phyloP scores from a whole-genome alignment of 2,797 vertebrate genomes.

The Phaenicophaeus curvirostris region DNA sequence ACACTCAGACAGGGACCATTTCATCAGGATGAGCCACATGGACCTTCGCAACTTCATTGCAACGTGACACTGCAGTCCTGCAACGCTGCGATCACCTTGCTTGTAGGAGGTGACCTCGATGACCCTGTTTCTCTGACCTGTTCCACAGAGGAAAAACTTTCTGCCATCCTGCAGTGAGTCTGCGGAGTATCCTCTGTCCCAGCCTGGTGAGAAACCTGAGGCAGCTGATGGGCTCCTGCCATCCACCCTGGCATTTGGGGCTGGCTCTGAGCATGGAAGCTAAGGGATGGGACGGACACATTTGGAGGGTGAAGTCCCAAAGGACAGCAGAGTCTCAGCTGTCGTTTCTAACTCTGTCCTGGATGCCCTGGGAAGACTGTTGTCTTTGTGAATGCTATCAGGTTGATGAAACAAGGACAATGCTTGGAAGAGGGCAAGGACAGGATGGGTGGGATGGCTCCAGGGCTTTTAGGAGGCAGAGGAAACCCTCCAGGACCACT shows the following conservation, averaged over 20 bases:
- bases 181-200: neutral
- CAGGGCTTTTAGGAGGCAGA: neutral
- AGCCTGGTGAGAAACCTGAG: neutral
- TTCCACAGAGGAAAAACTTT: neutral
- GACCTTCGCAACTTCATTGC: neutral
- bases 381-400: neutral
- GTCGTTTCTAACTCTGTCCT: conserved; percentile 17
- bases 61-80: neutral
- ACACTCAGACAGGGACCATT: rapidly evolving
- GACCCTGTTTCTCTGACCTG: neutral
- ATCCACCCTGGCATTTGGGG: neutral
- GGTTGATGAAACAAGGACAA: rapidly evolving
- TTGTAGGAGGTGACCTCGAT: neutral
- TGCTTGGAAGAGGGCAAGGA: neutral
- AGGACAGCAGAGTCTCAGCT: conserved; percentile 4
- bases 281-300: neutral
- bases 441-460: neutral
- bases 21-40: no score
- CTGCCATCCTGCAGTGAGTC: neutral
- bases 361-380: neutral
- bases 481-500: neutral
- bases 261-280: neutral
- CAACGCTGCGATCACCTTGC: neutral
- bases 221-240: neutral
- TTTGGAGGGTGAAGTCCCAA: neutral